A percentile compares a stretch with the other conserved stretches of the same genome.
phyloP scores from a whole-genome alignment of 2,888 invertebrate genomes.

The Corbicula japonica region DNA sequence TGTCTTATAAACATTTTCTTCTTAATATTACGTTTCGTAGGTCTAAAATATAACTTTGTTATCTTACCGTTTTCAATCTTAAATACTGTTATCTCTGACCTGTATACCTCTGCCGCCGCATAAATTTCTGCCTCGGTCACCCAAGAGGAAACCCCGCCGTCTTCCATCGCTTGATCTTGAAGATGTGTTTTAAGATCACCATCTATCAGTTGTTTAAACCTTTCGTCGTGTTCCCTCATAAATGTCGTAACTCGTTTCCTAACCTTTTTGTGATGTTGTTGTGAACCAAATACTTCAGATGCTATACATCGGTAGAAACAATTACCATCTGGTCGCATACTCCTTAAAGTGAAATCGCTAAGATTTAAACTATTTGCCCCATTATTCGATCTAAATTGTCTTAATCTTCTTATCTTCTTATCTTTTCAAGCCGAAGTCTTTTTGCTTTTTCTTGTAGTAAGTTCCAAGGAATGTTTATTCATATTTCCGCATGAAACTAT shows the following conservation, averaged over 20 bases:
- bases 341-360: too few species aligned
- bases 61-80: background rate
- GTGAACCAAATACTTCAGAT: background rate
- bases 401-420: too few species aligned
- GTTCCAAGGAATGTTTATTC: too few species aligned
- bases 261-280: background rate
- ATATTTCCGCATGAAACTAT: too few species aligned
- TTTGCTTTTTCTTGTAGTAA: too few species aligned
- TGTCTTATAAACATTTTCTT: background rate
- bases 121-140: conserved; percentile 4
- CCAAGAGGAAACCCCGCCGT: conserved; percentile 4
- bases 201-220: background rate
- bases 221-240: background rate
- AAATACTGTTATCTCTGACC: background rate
- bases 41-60: background rate
- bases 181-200: background rate
- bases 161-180: background rate
- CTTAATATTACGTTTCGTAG: background rate
- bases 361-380: too few species aligned
- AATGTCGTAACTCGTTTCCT: background rate
- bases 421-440: too few species aligned
- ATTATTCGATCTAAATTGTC: too few species aligned
- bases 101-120: background rate
- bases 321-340: conserved; percentile 1
- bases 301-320: conserved; percentile 10